phyloP scores from a whole-genome alignment of 2,888 invertebrate genomes.

The Biston betularia region DNA sequence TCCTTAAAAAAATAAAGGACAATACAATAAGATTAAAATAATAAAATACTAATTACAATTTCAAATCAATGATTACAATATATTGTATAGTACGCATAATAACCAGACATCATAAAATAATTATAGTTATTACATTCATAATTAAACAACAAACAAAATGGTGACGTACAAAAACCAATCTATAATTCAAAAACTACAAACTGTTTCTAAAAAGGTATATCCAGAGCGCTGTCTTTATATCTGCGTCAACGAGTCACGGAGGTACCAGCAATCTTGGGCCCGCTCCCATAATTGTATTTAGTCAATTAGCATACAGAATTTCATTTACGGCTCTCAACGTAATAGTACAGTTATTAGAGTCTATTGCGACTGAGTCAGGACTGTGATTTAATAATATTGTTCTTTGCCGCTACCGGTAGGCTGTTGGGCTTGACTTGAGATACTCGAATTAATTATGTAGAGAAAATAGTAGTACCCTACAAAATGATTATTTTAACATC shows the following conservation, averaged over 20 bases:
- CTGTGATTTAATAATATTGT: constrained; percentile 54
- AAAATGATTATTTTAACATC: neutral
- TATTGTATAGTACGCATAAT: no score
- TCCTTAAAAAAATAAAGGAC: no score
- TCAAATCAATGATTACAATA: no score
- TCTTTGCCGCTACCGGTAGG: constrained; percentile 38
- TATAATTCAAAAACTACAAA: no score
- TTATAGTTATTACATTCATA: no score
- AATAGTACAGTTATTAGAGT: constrained; percentile 59
- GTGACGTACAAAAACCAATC: no score
- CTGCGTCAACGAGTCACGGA: constrained; percentile 47
- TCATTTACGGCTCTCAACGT: constrained; percentile 70
- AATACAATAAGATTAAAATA: no score
- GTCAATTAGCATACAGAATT: constrained; percentile 80
- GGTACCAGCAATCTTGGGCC: constrained; percentile 70
- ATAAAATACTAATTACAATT: no score
- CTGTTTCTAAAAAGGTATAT: constrained; percentile 7
- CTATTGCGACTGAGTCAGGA: constrained; percentile 51
- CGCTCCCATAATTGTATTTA: constrained; percentile 80
- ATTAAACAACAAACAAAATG: no score
- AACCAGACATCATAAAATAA: no score
- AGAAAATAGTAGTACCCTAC: constrained; percentile 4
- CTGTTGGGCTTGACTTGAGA: constrained; percentile 6
- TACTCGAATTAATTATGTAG: constrained; percentile 12
- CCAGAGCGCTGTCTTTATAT: constrained; percentile 36